Evolutionary conservation across 2,888 invertebrate genomes (phyloP).

Genomic region (Electrophaes corylata): DNA sequence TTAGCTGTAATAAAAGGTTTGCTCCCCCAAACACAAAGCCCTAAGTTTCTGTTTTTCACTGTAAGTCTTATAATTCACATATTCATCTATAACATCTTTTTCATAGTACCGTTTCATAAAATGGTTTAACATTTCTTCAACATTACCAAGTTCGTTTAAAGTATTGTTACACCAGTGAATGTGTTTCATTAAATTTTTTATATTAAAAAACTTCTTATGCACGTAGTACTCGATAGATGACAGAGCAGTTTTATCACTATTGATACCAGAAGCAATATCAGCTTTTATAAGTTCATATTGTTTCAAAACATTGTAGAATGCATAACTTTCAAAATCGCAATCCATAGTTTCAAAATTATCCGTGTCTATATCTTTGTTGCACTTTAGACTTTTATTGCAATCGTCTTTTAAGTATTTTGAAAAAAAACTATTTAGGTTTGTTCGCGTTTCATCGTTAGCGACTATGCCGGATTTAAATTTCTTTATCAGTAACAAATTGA

Average conservation of each 20-base stretch:
- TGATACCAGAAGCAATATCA: slow-evolving; percentile 33
- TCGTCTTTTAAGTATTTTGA: slow-evolving; percentile 42
- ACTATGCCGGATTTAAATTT: slow-evolving; percentile 53
- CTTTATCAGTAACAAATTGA: slow-evolving; percentile 81
- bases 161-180: slow-evolving; percentile 21
- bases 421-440: slow-evolving; percentile 41
- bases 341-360: slow-evolving; percentile 1
- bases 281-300: slow-evolving; percentile 33
- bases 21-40: slow-evolving; percentile 31
- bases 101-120: slow-evolving; percentile 27
- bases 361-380: slow-evolving; percentile 28
- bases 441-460: slow-evolving; percentile 20
- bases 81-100: slow-evolving; percentile 25
- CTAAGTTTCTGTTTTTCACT: slow-evolving; percentile 21
- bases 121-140: slow-evolving; percentile 9
- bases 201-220: slow-evolving; percentile 43
- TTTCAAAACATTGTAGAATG: slow-evolving; percentile 41
- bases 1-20: slow-evolving; percentile 16
- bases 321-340: slow-evolving; percentile 51
- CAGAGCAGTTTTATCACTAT: slow-evolving; percentile 20
- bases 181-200: slow-evolving; percentile 28
- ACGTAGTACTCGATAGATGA: slow-evolving; percentile 46
- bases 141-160: slow-evolving; percentile 7
- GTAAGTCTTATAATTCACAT: slow-evolving; percentile 25
- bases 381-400: slow-evolving; percentile 44